Evolutionary conservation across 2,888 invertebrate species (phyloP).

Genomic region (Pocota personata): DNA sequence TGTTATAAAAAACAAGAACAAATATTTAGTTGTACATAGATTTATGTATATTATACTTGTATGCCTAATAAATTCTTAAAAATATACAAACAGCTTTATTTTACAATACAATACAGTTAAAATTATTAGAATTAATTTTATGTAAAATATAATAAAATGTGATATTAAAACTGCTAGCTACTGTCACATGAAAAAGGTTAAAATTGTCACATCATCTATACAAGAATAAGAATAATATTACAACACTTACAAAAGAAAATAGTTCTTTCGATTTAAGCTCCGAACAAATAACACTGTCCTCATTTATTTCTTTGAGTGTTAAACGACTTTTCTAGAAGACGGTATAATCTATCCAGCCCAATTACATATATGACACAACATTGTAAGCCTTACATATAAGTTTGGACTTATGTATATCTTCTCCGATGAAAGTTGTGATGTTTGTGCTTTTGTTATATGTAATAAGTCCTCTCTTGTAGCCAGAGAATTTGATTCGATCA

Average conservation of each 20-base stretch:
- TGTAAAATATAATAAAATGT: constrained; percentile 46
- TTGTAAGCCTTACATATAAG: background rate
- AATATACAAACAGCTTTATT: constrained; percentile 67
- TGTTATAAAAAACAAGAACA: too few species aligned
- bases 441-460: constrained; percentile 39
- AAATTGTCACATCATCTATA: constrained; percentile 15
- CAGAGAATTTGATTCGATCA: constrained; percentile 53
- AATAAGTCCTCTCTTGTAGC: constrained; percentile 10
- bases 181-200: constrained; percentile 12
- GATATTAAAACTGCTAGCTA: constrained; percentile 59
- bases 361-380: background rate
- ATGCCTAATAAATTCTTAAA: constrained; percentile 47
- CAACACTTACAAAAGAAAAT: constrained; percentile 47
- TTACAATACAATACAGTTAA: constrained; percentile 46
- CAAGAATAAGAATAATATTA: constrained; percentile 38
- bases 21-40: constrained; percentile 13
- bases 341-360: background rate
- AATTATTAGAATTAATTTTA: constrained; percentile 26
- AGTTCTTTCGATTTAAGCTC: constrained; percentile 2
- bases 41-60: constrained; percentile 45
- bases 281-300: background rate
- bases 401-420: background rate
- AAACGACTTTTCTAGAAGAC: background rate
- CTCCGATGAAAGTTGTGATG: constrained; percentile 4
- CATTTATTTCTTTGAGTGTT: background rate